Evolutionary conservation across 1,140 invertebrate genomes (phyloP), one percentile per base, ranked within the genome.

Genomic region (Meloidogyne chitwoodi): DNA sequence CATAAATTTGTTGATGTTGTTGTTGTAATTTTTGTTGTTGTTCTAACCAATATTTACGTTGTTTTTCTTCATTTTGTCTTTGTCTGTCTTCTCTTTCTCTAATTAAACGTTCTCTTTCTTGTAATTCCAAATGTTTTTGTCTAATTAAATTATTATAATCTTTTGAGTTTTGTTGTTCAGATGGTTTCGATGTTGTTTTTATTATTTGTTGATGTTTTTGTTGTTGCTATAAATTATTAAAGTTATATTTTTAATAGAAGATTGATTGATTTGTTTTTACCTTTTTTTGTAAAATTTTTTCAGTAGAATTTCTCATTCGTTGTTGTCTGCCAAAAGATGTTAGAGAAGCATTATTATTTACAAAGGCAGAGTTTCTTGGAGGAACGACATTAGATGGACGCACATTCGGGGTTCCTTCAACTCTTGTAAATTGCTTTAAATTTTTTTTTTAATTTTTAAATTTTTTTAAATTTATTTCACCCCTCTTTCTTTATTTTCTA

Each of bases 1-100:
- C 29, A 56, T 70, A 27, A 41, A 34, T 38, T 69, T 69, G 26
- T 70, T 41, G 34, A 67, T 29, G 34, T 62, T 44, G n/a, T 63
- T 78, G 29, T 44, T 38, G 75, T 44, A 65, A 38, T 66, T 62
- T 64, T 68, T 77, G 38, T 78, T 77, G 76, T 41, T 76, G 76
- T 78, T 75, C 61, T 14, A 31, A 19, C 12, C 56, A n/a, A n/a
- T 44, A 31, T 27, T 16, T 24, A 6, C 34, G 34, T 77, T 76
- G 66, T 56, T 61, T 74, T 56, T 76, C 29, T 73, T 24, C 22
- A 6, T 26, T 73, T 26, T 34, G 22, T 22, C n/a, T 38, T 11
- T 75, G 72, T 78, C 74, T 71, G 1, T 71, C 62, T 19, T 29
- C 69, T 68, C 34, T 31, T 31, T 48, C 62, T 71, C 34, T 27